Evolutionary conservation across 2,888 invertebrate species (phyloP).

Genomic region (Calameuta filiformis): DNA sequence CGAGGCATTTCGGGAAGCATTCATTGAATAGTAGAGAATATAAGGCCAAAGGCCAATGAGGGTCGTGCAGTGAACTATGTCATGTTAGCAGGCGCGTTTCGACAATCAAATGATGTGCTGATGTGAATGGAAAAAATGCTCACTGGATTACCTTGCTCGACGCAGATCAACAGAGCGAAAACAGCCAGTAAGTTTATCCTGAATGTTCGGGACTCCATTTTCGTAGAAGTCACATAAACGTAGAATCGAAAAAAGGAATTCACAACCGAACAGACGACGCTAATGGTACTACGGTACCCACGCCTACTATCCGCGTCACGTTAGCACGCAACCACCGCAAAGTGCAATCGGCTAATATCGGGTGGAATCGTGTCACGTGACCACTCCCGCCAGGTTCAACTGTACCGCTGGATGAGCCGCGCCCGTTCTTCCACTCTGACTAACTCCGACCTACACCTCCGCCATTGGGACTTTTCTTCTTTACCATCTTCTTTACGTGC

Average conservation of each 20-base stretch:
- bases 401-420: constrained; percentile 37
- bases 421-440: constrained; percentile 67
- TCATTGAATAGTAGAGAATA: neutral
- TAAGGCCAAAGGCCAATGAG: neutral
- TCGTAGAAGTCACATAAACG: neutral
- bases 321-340: neutral
- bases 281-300: neutral
- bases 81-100: neutral
- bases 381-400: constrained; percentile 44
- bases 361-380: constrained; percentile 22
- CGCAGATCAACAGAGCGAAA: neutral
- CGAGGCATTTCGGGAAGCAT: neutral
- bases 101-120: neutral
- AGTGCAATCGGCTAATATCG: neutral
- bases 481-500: no score
- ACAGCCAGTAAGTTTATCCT: neutral
- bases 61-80: neutral
- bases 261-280: neutral
- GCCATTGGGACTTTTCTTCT: neutral
- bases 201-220: neutral
- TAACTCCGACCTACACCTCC: constrained; percentile 56
- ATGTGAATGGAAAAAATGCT: neutral
- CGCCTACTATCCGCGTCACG: neutral
- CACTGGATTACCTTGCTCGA: neutral
- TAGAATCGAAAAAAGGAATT: neutral